Evolutionary conservation across 2,113 vertebrate genomes (phyloP).

Genomic region (Herpetotheres cachinnans): DNA sequence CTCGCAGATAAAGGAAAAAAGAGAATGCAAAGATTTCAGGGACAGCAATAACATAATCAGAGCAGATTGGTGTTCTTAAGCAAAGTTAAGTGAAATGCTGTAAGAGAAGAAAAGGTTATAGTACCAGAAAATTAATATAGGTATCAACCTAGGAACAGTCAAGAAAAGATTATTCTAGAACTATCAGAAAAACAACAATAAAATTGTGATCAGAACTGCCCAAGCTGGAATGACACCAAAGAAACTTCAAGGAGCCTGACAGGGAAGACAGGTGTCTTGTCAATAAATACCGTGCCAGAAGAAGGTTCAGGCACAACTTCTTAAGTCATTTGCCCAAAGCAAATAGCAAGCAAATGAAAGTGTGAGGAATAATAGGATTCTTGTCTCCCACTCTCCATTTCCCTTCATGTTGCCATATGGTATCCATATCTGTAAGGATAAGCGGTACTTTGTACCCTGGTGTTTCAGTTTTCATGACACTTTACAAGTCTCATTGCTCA

Average conservation of each 20-base stretch:
- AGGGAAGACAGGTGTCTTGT: not conserved
- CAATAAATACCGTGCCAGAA: not conserved
- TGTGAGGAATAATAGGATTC: conserved; percentile 36
- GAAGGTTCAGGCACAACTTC: not conserved
- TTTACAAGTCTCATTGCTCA: conserved; percentile 68
- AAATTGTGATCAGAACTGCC: not conserved
- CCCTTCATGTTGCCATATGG: conserved; percentile 50
- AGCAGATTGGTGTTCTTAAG: not conserved
- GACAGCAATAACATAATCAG: not conserved
- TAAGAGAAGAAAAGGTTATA: not conserved
- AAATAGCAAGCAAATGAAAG: conserved; percentile 38
- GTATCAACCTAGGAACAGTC: not conserved
- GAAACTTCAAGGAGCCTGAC: not conserved
- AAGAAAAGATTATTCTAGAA: not conserved
- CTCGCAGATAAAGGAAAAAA: not conserved
- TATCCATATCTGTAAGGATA: conserved; percentile 52
- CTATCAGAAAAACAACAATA: not conserved
- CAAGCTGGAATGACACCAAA: not conserved
- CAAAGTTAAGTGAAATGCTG: not conserved
- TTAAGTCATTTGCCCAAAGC: conserved; percentile 7
- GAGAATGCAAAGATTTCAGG: not conserved
- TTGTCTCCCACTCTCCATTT: not conserved
- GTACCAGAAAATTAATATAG: not conserved
- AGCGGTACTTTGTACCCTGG: conserved; percentile 60
- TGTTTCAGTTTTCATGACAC: conserved; percentile 66